Conservation (phyloP, 2,888 invertebrate genomes). For the Venustoraphidia nigricollis region DNA sequence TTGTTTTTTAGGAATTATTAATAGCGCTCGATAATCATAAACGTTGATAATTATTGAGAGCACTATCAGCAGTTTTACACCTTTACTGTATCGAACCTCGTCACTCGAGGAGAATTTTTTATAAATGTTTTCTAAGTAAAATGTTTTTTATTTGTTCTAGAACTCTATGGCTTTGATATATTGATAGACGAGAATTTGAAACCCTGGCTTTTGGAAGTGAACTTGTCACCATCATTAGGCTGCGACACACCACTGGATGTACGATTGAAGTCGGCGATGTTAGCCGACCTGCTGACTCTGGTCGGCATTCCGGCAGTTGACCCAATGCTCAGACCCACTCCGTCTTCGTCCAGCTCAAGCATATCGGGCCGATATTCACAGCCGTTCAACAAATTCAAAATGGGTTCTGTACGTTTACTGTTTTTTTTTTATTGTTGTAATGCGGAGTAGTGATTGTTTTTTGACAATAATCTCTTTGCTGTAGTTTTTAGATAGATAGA, state of each 20-base stretch:
- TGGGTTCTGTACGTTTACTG: too few relatives aligned
- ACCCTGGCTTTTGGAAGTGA: slow-evolving; percentile 92
- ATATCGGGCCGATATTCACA: too few relatives aligned
- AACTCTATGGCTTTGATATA: slow-evolving; percentile 90
- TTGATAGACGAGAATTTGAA: slow-evolving; percentile 80
- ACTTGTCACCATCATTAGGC: slow-evolving; percentile 79
- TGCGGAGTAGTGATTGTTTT: too few relatives aligned
- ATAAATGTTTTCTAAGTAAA: background rate
- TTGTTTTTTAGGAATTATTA: too few relatives aligned
- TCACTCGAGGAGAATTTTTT: background rate
- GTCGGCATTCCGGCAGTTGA: slow-evolving; percentile 73
- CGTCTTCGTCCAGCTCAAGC: slow-evolving; percentile 11
- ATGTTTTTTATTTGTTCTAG: slow-evolving; percentile 30
- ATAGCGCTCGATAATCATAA: too few relatives aligned
- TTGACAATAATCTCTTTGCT: too few relatives aligned
- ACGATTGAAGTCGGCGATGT: slow-evolving; percentile 78
- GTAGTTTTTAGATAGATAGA: too few relatives aligned
- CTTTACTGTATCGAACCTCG: background rate
- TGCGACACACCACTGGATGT: slow-evolving; percentile 90
- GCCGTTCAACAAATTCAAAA: too few relatives aligned
- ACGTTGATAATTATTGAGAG: too few relatives aligned
- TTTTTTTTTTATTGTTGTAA: too few relatives aligned
- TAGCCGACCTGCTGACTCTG: slow-evolving; percentile 82
- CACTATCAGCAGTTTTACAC: background rate
- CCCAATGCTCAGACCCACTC: slow-evolving; percentile 37